Evolutionary conservation across 2,888 invertebrate species (phyloP), one percentile per base, ranked within the genome.

Genomic region (Axea sp.): DNA sequence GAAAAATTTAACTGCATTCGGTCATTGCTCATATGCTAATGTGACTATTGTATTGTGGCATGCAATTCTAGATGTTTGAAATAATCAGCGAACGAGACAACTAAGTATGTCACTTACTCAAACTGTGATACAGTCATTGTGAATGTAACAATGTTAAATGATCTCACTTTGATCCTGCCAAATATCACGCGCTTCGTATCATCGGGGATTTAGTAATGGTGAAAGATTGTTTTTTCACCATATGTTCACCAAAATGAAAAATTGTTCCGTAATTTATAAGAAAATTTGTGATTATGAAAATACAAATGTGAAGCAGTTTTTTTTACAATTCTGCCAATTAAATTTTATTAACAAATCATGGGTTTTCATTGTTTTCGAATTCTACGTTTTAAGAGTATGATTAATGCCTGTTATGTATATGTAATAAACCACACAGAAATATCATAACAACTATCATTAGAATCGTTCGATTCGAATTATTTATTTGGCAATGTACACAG

Each of bases 121-220:
- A 45, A 53, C 45, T 60, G 60, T 69, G 45, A 35, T 37, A 33
- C 30, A 51, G 8, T 45, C 30, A 12, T 28, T 28, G 15, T 26
- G 53, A 59, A 69, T 69, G 35, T 55, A 69, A 59, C 43, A 35
- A 69, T 53, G 60, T 62, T 69, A 53, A 69, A 53, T 62, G 69
- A 68, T 59, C 31, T 43, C 51, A 9, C 33, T 19, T 14, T 37
- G 60, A 60, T 59, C 39, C 60, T 30, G 45, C 43, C 53, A 69
- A 60, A 53, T 47, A 69, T 69, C 47, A 53, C 9, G 8, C 30
- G 17, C 4, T 57, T 33, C 15, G 43, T 51, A 68, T 57, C 59
- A 22, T 31, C 22, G 4, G 9, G n/a, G n/a, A n/a, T n/a, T n/a
- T n/a, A n/a, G n/a, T n/a, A n/a, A n/a, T 28, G 4, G 45, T 2